Percentiles rank a stretch among this genome's conserved stretches.
Conservation (phyloP, 2,888 invertebrate genomes). For the Xanthorhoe designata region DNA sequence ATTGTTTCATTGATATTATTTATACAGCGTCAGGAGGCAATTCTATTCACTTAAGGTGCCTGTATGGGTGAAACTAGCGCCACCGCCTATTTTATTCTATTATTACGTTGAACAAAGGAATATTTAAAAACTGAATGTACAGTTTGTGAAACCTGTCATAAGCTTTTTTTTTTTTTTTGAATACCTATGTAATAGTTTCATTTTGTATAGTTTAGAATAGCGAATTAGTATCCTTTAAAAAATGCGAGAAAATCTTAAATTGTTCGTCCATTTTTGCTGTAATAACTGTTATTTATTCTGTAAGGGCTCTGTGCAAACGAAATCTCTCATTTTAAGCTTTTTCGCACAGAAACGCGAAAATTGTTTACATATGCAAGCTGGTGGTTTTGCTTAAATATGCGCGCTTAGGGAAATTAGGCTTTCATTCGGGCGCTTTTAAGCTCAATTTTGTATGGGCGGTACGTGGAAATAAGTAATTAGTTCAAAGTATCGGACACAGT, state of each 20-base stretch:
- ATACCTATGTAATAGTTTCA: too few relatives aligned
- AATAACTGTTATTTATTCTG: background rate
- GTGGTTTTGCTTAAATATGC: constrained; percentile 24
- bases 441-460: background rate
- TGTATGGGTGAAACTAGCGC: background rate
- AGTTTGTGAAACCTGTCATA: too few relatives aligned
- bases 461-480: background rate
- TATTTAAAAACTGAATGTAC: too few relatives aligned
- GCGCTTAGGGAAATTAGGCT: constrained; percentile 11
- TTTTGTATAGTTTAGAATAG: too few relatives aligned
- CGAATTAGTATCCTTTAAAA: too few relatives aligned
- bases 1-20: background rate
- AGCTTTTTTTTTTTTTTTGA: too few relatives aligned
- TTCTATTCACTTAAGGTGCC: background rate
- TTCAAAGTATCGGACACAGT: background rate
- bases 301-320: background rate
- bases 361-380: constrained; percentile 39
- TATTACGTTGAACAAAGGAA: too few relatives aligned
- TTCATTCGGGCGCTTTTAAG: background rate
- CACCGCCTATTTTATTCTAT: too few relatives aligned
- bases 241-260: too few relatives aligned
- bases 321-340: constrained; percentile 29
- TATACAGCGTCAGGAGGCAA: background rate
- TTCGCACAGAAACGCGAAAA: constrained; percentile 37
- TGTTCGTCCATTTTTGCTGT: background rate